Evolutionary conservation across 1,140 invertebrate genomes (phyloP), one percentile per base, ranked within the genome.

Genomic region (Drosophila auraria): DNA sequence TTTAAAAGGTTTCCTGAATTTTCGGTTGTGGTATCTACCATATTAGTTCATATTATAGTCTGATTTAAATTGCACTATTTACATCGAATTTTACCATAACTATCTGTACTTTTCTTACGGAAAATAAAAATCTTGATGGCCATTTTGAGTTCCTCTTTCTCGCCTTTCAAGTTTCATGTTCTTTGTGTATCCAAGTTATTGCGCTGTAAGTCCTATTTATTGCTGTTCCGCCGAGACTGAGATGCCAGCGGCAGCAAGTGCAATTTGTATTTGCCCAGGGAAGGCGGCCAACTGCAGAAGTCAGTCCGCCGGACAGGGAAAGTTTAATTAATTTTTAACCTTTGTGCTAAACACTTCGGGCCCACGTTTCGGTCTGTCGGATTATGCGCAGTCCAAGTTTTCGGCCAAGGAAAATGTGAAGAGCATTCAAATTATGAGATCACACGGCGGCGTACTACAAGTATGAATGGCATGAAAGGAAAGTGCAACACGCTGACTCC

Each of bases 271-370:
- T 44, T 62, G 72, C 58, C 51, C 25, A n/a, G 50, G 53, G n/a
- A 64, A 64, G 50, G 58, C 44, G 59, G 44, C 20, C 56, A 62
- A 66, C 51, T 69, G 70, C 40, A 77, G 77, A 60, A 65, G 77
- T 76, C 63, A 76, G 65, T 78, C 49, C 50, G 59, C 36, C 23
- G 15, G 63, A 65, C 58, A 65, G 20, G 36, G 50, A 27, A 82
- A 90, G 76, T 86, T 89, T 90, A 90, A 90, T 89, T 89, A 86
- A 89, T 90, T 77, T 86, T 82, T 71, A 82, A 82, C 78, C 68
- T 82, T 82, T 81, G 63, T 51, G 68, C 71, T 76, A 80, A 90
- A 76, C 78, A 89, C 75, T 68, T 70, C 20, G 64, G 51, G 51
- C 45, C 74, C 62, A 74, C 69, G 56, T 23, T 42, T n/a, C 40